Conservation (phyloP, 2,113 vertebrate species). For the Hylia prasina region DNA sequence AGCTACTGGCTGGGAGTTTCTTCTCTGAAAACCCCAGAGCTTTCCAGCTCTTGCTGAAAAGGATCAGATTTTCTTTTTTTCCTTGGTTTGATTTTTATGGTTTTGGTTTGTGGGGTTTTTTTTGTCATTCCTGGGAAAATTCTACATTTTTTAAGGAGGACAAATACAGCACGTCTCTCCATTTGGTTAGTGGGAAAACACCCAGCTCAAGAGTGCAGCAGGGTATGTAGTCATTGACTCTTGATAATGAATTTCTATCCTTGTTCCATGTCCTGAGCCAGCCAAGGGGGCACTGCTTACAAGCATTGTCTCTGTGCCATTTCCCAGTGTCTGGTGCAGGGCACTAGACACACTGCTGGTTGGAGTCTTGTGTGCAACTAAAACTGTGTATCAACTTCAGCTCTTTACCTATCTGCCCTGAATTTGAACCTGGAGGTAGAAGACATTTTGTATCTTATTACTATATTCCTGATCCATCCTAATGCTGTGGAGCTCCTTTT, state of each 20-base stretch:
- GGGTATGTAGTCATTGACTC: background rate
- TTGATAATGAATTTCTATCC: rapidly evolving
- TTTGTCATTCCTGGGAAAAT: background rate
- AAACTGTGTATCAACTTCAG: background rate
- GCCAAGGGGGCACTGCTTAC: rapidly evolving
- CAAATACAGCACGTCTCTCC: rapidly evolving
- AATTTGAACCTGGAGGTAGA: conserved; percentile 18
- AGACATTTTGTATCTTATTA: background rate
- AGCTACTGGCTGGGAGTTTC: background rate
- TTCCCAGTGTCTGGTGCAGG: background rate
- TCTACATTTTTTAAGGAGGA: background rate
- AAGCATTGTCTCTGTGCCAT: background rate
- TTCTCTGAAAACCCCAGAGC: background rate
- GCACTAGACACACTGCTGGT: background rate
- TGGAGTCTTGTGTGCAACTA: background rate
- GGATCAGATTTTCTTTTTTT: background rate
- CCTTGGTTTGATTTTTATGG: background rate
- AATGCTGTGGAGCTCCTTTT: background rate
- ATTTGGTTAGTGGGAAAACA: background rate
- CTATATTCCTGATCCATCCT: background rate
- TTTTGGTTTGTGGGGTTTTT: background rate
- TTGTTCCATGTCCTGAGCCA: background rate
- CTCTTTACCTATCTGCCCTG: background rate
- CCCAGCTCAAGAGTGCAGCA: background rate
- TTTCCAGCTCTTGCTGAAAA: background rate